These are phyloP conservation scores for Nemopilema nomurai DNA, from an alignment of 30 jellyfish, hydroid and myxozoan species.

Conservation along the genomic window DNA sequence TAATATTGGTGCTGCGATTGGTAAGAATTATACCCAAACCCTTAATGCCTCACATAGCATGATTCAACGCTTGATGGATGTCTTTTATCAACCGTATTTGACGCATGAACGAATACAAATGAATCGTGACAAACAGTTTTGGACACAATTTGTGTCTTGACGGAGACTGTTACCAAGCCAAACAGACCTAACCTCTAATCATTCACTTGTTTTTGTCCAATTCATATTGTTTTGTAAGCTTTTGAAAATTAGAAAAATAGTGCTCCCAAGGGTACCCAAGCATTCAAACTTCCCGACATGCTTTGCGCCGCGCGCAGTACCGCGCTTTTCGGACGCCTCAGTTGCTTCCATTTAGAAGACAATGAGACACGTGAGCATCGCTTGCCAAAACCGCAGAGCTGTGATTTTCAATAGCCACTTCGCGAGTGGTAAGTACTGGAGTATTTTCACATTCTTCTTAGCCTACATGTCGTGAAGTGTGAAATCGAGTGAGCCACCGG, in stretches of 20 bases:
- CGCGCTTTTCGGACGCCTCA: background rate
- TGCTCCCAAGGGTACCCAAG: conserved; percentile 74
- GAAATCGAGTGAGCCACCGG: background rate
- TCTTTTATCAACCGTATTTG: too few relatives aligned
- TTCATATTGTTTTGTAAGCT: background rate
- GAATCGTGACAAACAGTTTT: background rate
- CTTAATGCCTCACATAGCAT: background rate
- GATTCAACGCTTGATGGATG: too few relatives aligned
- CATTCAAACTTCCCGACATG: conserved; percentile 31
- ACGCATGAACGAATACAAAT: background rate
- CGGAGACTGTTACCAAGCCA: background rate
- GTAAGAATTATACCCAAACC: conserved; percentile 27
- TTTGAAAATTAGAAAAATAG: background rate
- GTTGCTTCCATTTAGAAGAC: background rate
- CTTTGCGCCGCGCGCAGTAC: background rate
- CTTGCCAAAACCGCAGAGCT: background rate
- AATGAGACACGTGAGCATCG: background rate
- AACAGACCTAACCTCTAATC: background rate
- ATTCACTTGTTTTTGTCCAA: background rate
- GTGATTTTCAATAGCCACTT: background rate
- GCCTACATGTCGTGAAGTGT: background rate
- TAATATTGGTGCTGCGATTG: conserved; percentile 92
- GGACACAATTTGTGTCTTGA: background rate
- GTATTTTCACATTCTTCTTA: background rate
- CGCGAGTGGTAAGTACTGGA: background rate